These are phyloP conservation scores for Cyprinodon variegatus DNA, from an alignment of 2,113 vertebrate genomes.

Conservation along the genomic window DNA sequence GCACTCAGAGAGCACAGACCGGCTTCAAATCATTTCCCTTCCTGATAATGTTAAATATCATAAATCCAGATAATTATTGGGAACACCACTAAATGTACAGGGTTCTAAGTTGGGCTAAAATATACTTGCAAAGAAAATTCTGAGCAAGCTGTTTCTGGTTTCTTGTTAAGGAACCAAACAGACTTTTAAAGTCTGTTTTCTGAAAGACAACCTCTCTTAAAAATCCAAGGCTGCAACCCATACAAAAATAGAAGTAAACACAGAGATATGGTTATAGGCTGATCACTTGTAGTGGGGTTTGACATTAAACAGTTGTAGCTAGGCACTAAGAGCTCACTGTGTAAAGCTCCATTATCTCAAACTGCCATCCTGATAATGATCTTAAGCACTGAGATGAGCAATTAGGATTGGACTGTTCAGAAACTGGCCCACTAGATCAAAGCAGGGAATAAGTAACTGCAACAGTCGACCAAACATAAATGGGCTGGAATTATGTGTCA, in stretches of 20 bases:
- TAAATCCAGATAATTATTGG: too few species aligned
- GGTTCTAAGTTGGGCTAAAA: too few species aligned
- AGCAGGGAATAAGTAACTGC: slow-evolving; percentile 48
- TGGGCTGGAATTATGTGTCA: slow-evolving; percentile 61
- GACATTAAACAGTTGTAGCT: slow-evolving; percentile 52
- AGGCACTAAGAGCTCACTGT: slow-evolving; percentile 50
- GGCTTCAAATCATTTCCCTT: too few species aligned
- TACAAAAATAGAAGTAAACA: slow-evolving; percentile 14
- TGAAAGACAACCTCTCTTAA: slow-evolving; percentile 4
- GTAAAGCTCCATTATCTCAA: slow-evolving; percentile 62
- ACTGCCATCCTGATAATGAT: slow-evolving; percentile 64
- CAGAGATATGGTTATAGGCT: slow-evolving; percentile 25
- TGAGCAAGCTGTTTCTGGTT: too few species aligned
- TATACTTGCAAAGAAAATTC: too few species aligned
- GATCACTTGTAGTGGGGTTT: slow-evolving; percentile 27
- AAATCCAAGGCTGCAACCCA: slow-evolving; percentile 4
- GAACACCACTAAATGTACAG: too few species aligned
- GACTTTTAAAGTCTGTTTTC: slow-evolving; percentile 30
- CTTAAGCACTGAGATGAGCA: slow-evolving; percentile 69
- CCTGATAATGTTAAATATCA: too few species aligned
- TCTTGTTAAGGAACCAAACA: neutral
- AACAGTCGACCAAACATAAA: slow-evolving; percentile 53
- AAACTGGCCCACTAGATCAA: slow-evolving; percentile 57
- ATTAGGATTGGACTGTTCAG: slow-evolving; percentile 65
- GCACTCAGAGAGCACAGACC: too few species aligned